Base-by-base conservation (phyloP, 2,888 invertebrate species). In the Tigriopus californicus region DNA sequence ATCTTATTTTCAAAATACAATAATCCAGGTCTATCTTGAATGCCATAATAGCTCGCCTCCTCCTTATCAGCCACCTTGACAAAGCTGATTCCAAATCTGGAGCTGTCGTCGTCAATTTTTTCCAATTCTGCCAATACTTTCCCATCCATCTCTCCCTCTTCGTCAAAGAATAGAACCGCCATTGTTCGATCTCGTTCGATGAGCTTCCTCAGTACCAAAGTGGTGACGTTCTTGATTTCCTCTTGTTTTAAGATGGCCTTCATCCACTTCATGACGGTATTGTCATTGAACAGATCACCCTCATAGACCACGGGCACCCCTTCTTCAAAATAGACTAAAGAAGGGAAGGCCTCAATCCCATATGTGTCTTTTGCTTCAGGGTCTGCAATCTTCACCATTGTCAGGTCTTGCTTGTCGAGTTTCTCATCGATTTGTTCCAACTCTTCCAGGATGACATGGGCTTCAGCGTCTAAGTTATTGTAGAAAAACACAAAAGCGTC, bases 101-200 rank as follows among this genome's bases (percentile, higher is more conserved):
- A 88, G 73, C 88, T 88, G 74, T 90, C 89, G 71, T 89, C 89
- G 71, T 90, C 90, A 68, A 91, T 91, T 70, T 89, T 90, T 74
- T 91, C 90, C 66, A 91, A 73, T 75, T 90, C 89, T 71, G 82
- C 83, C 62, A 90, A 75, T 62, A 85, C 84, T 69, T 80, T 81
- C 70, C 85, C 84, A 69, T 88, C 88, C 70, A 88, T 86, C 71
- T 87, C 85, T 68, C 89, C 87, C 75, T 88, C 88, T 18, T 62
- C 80, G 85, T 81, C 75, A 89, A 89, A 91, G 76, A 91, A 91
- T 70, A 89, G 88, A 20, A 91, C 90, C 52, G 90, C 90, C 55
- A 90, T 82, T 67, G 87, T 84, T 66, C 88, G 84, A 65, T 87
- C 86, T 70, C 87, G 86, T 62, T 82, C 79, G 62, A 91, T 75